Base-by-base conservation (phyloP, 2,888 invertebrate genomes). In the Dromius quadrimaculatus region DNA sequence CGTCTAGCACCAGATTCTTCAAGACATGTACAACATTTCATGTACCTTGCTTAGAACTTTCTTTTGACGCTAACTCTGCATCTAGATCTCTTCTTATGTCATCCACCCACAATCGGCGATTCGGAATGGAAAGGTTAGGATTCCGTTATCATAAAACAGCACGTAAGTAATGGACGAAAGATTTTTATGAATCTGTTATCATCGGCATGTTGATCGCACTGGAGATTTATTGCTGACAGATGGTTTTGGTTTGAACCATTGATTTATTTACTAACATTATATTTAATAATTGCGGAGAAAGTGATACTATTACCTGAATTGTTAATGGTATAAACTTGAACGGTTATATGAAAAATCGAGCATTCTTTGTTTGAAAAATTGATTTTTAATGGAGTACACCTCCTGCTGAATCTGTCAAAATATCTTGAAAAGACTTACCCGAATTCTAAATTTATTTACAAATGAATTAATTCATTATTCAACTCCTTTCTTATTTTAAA, bases 51-150 rank as follows among this genome's bases (percentile, higher is more conserved):
- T 11, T 47, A 1, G 5, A 22, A 2, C 9, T 54, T 15, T 17
- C 23, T 13, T 3, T 28, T 23, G 3, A 15, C 11, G 50, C 28
- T 54, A 54, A 11, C 50, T 2, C 23, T 5, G 13, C 28, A 11
- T 54, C 50, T 1, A 11, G 1, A 13, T 6, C 5, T 1, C 50
- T 15, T 17, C 2, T 23, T 54, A 1, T 15, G 23, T 8, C 32
- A 36, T 65, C 47, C 50, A 13, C 22, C 17, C 15, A 28, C 13
- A 15, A 41, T 34, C 28, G 36, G 17, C 66, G 28, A 66, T 66
- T 54, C 54, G 22, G 54, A 66, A 57, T 57, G 54, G 66, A 66
- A 66, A 66, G 66, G 54, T 66, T 66, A 66, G 57, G 38, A 54
- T 57, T 54, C 66, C 66, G 66, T 66, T 66, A 66, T 66, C 66